These are phyloP conservation scores for Enteromius fasciolatus DNA, from an alignment of 2,797 vertebrate genomes.

Conservation along the genomic window DNA sequence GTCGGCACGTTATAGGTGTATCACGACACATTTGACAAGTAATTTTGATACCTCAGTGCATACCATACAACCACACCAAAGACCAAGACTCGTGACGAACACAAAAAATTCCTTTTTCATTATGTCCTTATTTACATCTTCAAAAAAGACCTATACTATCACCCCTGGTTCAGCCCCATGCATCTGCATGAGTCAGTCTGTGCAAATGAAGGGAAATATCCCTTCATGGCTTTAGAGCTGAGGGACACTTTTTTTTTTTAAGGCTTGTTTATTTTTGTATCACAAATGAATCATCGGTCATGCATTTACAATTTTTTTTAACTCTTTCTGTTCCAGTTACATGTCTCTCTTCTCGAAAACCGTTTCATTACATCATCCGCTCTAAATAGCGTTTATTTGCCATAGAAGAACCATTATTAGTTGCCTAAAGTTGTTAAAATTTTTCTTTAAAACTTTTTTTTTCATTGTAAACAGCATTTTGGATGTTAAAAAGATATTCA, in stretches of 20 bases:
- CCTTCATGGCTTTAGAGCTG: constrained; percentile 28
- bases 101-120: neutral
- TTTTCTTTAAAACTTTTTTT: neutral
- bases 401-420: too few species aligned
- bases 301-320: constrained; percentile 46
- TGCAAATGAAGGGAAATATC: constrained; percentile 61
- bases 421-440: neutral
- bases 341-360: neutral
- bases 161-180: neutral
- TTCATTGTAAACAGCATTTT: neutral
- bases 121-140: constrained; percentile 32
- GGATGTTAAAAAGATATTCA: neutral
- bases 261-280: constrained; percentile 57
- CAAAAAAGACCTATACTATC: constrained; percentile 18
- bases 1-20: neutral
- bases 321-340: constrained; percentile 22
- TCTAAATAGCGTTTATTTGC: neutral
- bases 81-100: constrained; percentile 20
- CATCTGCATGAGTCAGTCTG: constrained; percentile 49
- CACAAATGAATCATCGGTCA: constrained; percentile 54
- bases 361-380: neutral
- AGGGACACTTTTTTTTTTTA: constrained; percentile 23
- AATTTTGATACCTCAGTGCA: neutral
- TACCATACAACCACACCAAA: constrained; percentile 23
- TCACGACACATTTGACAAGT: neutral